These are phyloP conservation scores for Grammomys dolichurus DNA, from an alignment of 2,113 vertebrate species.

Conservation along the genomic window DNA sequence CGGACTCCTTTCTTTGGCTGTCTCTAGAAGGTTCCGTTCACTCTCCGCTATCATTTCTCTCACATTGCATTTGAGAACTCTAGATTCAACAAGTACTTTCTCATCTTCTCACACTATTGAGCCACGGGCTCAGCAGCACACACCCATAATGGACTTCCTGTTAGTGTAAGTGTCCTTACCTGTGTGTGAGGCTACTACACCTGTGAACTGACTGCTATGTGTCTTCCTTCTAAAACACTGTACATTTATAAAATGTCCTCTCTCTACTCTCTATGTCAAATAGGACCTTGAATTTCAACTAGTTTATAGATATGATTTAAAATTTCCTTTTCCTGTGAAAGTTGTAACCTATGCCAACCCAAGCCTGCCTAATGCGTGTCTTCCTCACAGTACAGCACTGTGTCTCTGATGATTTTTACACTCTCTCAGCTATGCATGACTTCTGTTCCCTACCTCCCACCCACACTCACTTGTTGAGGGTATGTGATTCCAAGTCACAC, in stretches of 20 bases:
- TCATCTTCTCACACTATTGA: background rate
- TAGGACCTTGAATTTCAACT: background rate
- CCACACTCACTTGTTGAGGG: background rate
- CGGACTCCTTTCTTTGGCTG: background rate
- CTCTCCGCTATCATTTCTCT: background rate
- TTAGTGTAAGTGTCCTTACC: too few relatives aligned
- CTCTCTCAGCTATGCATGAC: background rate
- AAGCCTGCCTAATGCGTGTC: background rate
- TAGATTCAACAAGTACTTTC: background rate
- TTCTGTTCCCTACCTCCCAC: background rate
- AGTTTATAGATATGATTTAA: background rate
- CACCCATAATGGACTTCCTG: background rate
- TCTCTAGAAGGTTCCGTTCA: background rate
- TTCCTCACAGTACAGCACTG: background rate
- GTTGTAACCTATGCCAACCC: background rate
- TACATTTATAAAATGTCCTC: background rate
- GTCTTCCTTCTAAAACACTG: background rate
- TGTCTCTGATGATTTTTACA: background rate
- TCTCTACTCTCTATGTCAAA: background rate
- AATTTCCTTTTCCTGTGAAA: background rate
- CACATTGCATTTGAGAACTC: background rate
- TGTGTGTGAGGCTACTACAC: background rate
- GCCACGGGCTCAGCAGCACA: rapidly evolving
- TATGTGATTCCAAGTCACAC: background rate
- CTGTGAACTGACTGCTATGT: background rate